phyloP scores from a whole-genome alignment of 2,797 vertebrate species.

The Xyrichtys novacula region DNA sequence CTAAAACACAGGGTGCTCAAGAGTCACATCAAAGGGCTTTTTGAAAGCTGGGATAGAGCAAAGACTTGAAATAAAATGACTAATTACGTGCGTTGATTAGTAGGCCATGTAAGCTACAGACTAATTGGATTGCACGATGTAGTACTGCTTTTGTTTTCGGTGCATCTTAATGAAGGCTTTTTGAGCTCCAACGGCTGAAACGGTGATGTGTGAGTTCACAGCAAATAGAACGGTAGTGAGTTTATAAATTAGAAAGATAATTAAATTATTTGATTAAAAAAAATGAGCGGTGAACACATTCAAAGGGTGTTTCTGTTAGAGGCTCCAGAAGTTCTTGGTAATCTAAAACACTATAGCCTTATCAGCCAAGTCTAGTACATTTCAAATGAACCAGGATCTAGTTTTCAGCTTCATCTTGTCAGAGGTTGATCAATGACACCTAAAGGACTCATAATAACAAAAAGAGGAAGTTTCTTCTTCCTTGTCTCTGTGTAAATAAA shows the following conservation, averaged over 20 bases:
- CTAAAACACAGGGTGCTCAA: constrained; percentile 64
- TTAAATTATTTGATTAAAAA: too few species aligned
- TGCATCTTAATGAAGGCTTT: constrained; percentile 60
- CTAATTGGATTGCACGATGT: constrained; percentile 76
- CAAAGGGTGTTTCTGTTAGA: too few species aligned
- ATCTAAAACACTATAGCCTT: too few species aligned
- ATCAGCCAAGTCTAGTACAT: too few species aligned
- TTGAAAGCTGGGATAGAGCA: constrained; percentile 68
- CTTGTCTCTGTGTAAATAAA: background rate
- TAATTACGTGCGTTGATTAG: constrained; percentile 76
- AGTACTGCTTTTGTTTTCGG: constrained; percentile 61
- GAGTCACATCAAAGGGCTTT: constrained; percentile 76
- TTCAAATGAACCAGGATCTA: too few species aligned
- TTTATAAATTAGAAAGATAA: constrained; percentile 17
- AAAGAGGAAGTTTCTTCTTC: background rate
- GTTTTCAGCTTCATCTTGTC: too few species aligned
- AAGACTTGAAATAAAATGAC: constrained; percentile 77
- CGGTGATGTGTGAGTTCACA: constrained; percentile 42
- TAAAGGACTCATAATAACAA: background rate
- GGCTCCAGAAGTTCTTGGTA: too few species aligned
- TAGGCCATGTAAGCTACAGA: constrained; percentile 63
- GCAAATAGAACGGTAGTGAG: constrained; percentile 23
- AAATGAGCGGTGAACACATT: background rate
- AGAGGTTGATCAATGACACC: background rate
- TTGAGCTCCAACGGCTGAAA: constrained; percentile 45